Conservation (phyloP, 2,888 invertebrate species). For the Leptinotarsa tumamoca region DNA sequence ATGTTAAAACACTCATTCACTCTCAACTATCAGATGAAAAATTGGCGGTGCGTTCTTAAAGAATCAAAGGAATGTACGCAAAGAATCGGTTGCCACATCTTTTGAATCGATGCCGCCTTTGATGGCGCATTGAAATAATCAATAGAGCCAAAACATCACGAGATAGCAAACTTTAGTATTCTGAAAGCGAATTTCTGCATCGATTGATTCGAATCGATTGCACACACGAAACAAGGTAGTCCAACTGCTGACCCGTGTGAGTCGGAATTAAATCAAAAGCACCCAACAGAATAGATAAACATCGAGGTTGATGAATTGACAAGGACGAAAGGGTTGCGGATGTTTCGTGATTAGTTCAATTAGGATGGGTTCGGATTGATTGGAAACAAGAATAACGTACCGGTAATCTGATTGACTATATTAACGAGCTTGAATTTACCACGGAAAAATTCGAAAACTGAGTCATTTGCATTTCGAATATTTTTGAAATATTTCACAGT, state of each 20-base stretch:
- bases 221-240: slow-evolving; percentile 8
- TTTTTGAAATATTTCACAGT: too few relatives aligned
- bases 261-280: slow-evolving; percentile 30
- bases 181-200: slow-evolving; percentile 35
- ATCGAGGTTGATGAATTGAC: slow-evolving; percentile 27
- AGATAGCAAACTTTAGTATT: slow-evolving; percentile 20
- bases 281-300: slow-evolving; percentile 31
- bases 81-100: slow-evolving; percentile 10
- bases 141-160: slow-evolving; percentile 20
- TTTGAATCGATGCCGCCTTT: slow-evolving; percentile 5
- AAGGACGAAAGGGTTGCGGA: slow-evolving; percentile 22
- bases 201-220: slow-evolving; percentile 34
- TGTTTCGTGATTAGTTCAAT: slow-evolving; percentile 9
- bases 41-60: background rate
- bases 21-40: background rate
- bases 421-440: too few relatives aligned
- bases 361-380: slow-evolving; percentile 6
- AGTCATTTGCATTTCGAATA: too few relatives aligned
- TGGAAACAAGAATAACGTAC: background rate
- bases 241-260: slow-evolving; percentile 33
- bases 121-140: background rate
- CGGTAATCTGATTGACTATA: background rate
- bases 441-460: too few relatives aligned
- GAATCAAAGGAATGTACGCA: slow-evolving; percentile 1
- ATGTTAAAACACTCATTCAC: background rate